Base-by-base conservation (phyloP, 2,797 vertebrate species). In the Tauraco hartlaubi region DNA sequence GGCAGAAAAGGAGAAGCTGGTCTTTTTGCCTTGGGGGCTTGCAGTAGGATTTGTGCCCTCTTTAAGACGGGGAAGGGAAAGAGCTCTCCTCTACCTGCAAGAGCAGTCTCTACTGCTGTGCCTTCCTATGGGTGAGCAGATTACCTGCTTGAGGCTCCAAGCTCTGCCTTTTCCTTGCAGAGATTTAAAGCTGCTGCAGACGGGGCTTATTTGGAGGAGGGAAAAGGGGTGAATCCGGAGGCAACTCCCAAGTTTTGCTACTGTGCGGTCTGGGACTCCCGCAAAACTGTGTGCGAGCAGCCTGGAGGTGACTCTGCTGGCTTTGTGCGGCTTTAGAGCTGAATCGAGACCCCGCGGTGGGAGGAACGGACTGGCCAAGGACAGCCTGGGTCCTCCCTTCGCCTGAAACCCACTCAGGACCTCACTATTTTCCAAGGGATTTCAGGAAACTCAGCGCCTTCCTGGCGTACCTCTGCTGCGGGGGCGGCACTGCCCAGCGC, bases 11-110 rank as follows among this genome's bases (percentile, higher is more conserved):
- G 80, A 88, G 62, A 64, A 54, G 39, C 64, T 85, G 85, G 58
- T 77, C 49, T 66, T 43, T 86, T 71, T 92, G 76, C 71, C 39
- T 12, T 77, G 85, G 63, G 79, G 56, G 72, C 54, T 66, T 49
- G 92, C 82, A 83, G n/a, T 11, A 66, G 58, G 35, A 82, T 90
- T 67, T 76, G 85, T 89, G 49, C 90, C 75, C 79, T 85, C 66
- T 48, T 85, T 62, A 46, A 72, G 84, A 69, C 39, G 76, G 51
- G 16, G 44, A 74, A 26, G 49, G 80, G 88, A 71, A 61, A 85
- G 76, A 56, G 73, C 71, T 88, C 52, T 81, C 68, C 66, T 82
- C 54, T 49, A 93, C 92, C 95, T 97, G 91, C 55, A 66, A 63
- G 17, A 77, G 35, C 85, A 77, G 54, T 28, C n/a, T 41, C 52